Base-by-base conservation (phyloP, 2,888 invertebrate genomes). In the Craniophora ligustri region DNA sequence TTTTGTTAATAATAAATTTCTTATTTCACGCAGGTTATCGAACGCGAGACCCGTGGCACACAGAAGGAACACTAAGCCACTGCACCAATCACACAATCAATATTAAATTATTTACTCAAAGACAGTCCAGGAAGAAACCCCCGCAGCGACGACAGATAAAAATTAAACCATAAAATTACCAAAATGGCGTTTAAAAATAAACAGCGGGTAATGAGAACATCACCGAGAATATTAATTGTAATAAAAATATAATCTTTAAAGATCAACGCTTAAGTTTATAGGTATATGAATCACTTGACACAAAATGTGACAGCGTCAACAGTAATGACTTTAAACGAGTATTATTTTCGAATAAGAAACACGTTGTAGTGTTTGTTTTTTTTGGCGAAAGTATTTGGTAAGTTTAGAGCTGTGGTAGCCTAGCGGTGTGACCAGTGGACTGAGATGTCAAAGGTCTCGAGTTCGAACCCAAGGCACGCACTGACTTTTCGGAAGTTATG, bases 201-300 rank as follows among this genome's bases (percentile, higher is more conserved):
- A 49, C 36, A 8, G 10, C n/a, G 19, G 6, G 23, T 67, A 67
- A 67, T 67, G 55, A 69, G 49, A 6, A 38, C 46, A 56, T 67
- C 42, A 39, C 15, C 13, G 26, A 36, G 40, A 49, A 47, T 49
- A 70, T 51, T 67, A 66, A 55, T 57, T 45, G 54, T 26, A 61
- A 69, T 69, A 51, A 69, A 69, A 65, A 23, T 5, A 57, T 64
- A 15, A 69, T 68, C 65, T 54, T 18, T 13, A 10, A 39, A 48
- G 39, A 68, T 68, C 53, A 56, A 39, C 41, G 6, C 15, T n/a
- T 39, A 39, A 39, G 36, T 48, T 55, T 48, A 36, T 45, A 40
- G 23, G 40, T 65, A 19, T 47, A 30, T 44, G 15, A 19, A 31
- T n/a, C 13, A 6, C 15, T 40, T 47, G 65, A 64, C 65, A 40